Evolutionary conservation across 2,888 invertebrate species (phyloP), one percentile per base, ranked within the genome.

Genomic region (Leptinotarsa juncta): DNA sequence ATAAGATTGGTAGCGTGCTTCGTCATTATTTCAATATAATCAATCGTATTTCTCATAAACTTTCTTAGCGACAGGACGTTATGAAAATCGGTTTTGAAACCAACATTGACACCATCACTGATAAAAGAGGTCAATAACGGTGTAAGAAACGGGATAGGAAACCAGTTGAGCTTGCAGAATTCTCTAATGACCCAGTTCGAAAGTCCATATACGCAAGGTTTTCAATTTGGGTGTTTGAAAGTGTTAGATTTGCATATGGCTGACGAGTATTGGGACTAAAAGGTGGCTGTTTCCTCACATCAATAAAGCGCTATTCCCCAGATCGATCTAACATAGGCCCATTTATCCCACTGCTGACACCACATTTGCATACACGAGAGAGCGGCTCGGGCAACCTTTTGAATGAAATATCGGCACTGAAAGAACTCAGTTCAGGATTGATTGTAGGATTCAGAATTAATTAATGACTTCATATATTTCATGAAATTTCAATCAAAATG

Each of bases 161-260:
- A 48, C 20, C 20, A 69, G 69, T 69, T 48, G 69, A 69, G n/a
- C 49, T 42, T 42, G 69, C 69, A 42, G 60, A 60, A 69, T 69
- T 57, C 69, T 48, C 48, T 57, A 69, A 69, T 23, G 69, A 18
- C 69, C 57, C 42, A 20, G 42, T 69, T 57, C 26, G 20, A 23
- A 48, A 66, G 67, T 55, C 71, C 69, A 81, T 78, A 81, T 78
- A 78, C 78, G 77, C 66, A 3, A 73, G 73, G 75, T 78, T 82
- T 82, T 81, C 82, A 81, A 81, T 81, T 82, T 80, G 74, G 77
- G 74, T 77, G 80, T 81, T 79, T 79, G 78, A 78, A 79, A 80
- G 79, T 81, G 82, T 79, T 75, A 74, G 79, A 81, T 82, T 80
- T 80, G 79, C 81, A 82, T 82, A 80, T 76, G 78, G 80, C 81